A percentile compares a stretch with the other conserved stretches of the same genome.
Conservation (phyloP, 2,888 invertebrate species). For the Eupithecia subumbrata region DNA sequence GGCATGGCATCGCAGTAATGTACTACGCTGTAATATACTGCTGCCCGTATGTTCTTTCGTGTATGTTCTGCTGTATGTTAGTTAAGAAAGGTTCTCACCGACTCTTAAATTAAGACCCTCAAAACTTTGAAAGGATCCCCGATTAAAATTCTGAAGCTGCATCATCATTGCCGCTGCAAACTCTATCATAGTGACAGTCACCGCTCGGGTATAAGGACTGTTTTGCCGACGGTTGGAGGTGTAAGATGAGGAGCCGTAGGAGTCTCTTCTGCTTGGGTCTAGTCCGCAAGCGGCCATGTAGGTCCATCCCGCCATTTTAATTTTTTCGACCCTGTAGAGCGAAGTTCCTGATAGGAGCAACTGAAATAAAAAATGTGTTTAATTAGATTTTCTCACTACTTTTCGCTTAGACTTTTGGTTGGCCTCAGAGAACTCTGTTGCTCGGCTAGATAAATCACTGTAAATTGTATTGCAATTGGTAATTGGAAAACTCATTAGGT, state of each 20-base stretch:
- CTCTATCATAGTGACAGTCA: slow-evolving; percentile 78
- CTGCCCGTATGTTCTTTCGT: not conserved
- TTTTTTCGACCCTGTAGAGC: slow-evolving; percentile 94
- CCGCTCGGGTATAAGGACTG: slow-evolving; percentile 69
- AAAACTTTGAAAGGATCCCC: slow-evolving; percentile 84
- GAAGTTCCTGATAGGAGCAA: slow-evolving; percentile 86
- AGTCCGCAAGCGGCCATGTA: slow-evolving; percentile 99
- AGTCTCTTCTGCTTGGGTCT: slow-evolving; percentile 88
- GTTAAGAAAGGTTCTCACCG: slow-evolving; percentile 75
- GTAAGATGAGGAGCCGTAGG: slow-evolving; percentile 71
- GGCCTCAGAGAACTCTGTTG: not conserved
- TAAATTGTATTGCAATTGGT: not conserved
- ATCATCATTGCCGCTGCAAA: slow-evolving; percentile 81
- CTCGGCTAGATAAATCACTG: not conserved
- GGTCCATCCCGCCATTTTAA: slow-evolving; percentile 97
- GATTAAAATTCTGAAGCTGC: slow-evolving; percentile 81
- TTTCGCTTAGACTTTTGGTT: not conserved
- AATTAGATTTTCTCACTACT: not conserved
- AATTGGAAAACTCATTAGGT: slow-evolving; percentile 33
- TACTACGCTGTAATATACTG: too few relatives aligned
- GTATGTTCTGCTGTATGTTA: not conserved
- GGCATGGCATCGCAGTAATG: not conserved
- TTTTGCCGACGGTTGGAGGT: slow-evolving; percentile 55
- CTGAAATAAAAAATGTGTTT: slow-evolving; percentile 59
- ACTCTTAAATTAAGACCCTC: slow-evolving; percentile 88